phyloP scores from a whole-genome alignment of 2,888 invertebrate genomes.

The Ophraella communa region DNA sequence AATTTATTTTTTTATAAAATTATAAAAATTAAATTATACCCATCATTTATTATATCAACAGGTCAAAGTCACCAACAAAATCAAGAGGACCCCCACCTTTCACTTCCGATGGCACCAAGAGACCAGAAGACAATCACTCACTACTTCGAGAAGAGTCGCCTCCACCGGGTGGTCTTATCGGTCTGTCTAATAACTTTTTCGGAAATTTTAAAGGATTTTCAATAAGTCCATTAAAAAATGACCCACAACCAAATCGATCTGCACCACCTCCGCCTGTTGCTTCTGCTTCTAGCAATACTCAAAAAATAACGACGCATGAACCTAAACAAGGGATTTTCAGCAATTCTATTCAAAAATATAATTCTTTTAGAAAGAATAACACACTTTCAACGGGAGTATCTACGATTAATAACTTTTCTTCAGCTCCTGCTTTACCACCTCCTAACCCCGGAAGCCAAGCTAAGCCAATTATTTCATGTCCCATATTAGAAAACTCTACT shows the following conservation, averaged over 20 bases:
- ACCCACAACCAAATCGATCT: slow-evolving; percentile 59
- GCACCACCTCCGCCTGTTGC: slow-evolving; percentile 71
- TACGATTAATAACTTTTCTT: slow-evolving; percentile 57
- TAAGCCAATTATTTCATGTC: slow-evolving; percentile 81
- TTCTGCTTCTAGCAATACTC: slow-evolving; percentile 38
- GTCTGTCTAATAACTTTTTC: slow-evolving; percentile 69
- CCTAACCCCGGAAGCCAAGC: slow-evolving; percentile 68
- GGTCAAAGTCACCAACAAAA: slow-evolving; percentile 54
- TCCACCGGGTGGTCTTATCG: slow-evolving; percentile 34
- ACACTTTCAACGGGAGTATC: slow-evolving; percentile 54
- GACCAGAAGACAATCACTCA: slow-evolving; percentile 75
- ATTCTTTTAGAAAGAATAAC: slow-evolving; percentile 57
- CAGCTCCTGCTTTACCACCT: slow-evolving; percentile 68
- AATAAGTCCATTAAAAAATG: slow-evolving; percentile 69
- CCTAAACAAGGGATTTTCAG: slow-evolving; percentile 43
- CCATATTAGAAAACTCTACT: slow-evolving; percentile 82
- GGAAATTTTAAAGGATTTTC: slow-evolving; percentile 88
- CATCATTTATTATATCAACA: too few species aligned
- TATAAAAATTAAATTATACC: too few species aligned
- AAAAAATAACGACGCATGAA: slow-evolving; percentile 24
- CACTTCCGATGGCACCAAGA: slow-evolving; percentile 59
- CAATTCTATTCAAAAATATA: slow-evolving; percentile 47
- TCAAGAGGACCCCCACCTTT: slow-evolving; percentile 57
- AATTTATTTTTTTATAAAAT: slow-evolving; percentile 5
- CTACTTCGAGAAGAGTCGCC: slow-evolving; percentile 60